Evolutionary conservation across 2,113 vertebrate genomes (phyloP), one percentile per base, ranked within the genome.

Genomic region (Tragelaphus buxtoni): DNA sequence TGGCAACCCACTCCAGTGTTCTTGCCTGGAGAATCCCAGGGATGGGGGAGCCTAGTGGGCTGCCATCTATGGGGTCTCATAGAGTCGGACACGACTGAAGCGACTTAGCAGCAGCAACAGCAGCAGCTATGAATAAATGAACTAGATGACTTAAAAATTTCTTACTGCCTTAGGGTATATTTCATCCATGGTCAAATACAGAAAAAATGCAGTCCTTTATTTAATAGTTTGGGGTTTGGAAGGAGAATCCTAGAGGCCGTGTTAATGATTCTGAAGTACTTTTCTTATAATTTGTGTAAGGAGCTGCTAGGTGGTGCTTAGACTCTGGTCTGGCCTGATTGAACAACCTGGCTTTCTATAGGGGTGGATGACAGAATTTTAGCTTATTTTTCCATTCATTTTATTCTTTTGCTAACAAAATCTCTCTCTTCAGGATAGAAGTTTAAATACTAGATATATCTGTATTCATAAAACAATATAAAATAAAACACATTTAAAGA

Each of bases 251-350:
- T 85, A 32, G 39, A 26, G 77, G 11, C 10, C 22, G 0, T 82
- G 49, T 45, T 87, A 79, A 17, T 5, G 30, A 26, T 1, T 7
- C 69, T 60, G 42, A 74, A 81, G 28, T 28, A 91, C 49, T 95
- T 82, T 94, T 91, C 77, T 94, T 82, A 61, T 92, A 88, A 92
- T 97, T 92, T 92, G 45, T 88, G 32, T 11, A 45, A 74, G 65
- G 35, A 55, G 35, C 76, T 86, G 58, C 85, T 65, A 55, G 91
- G 79, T 93, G 88, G 65, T 90, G 84, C 85, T 58, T 83, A 87
- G 60, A 63, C 14, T 51, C 17, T 74, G 74, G 30, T 65, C 53
- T 39, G 35, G 30, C 26, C 77, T 47, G 4, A 6, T 20, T 28
- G 35, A 93, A 90, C 16, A 42, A 9, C 18, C 24, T 42, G 35